Percentiles rank a stretch among this genome's conserved stretches.
phyloP scores from a whole-genome alignment of 2,888 invertebrate species.

The Drosophila longiperda region DNA sequence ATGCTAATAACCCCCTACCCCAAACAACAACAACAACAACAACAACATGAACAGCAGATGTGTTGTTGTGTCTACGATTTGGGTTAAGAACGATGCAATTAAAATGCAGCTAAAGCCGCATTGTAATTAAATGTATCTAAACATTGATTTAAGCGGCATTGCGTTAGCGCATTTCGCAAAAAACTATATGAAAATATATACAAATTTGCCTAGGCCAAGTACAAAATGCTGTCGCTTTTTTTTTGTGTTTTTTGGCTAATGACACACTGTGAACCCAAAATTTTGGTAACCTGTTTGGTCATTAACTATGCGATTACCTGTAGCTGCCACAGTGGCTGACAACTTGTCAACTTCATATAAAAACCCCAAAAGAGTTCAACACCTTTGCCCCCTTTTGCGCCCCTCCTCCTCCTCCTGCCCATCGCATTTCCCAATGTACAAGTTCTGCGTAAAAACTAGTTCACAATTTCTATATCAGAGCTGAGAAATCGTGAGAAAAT shows the following conservation, averaged over 20 bases:
- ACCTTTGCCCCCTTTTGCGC: constrained; percentile 49
- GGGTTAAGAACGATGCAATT: constrained; percentile 83
- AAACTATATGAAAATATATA: constrained; percentile 31
- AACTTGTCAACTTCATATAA: constrained; percentile 58
- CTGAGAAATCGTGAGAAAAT: constrained; percentile 80
- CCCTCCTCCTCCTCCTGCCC: constrained; percentile 5
- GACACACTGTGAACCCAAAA: constrained; percentile 45
- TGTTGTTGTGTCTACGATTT: constrained; percentile 68
- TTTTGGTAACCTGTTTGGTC: constrained; percentile 65
- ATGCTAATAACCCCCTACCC: constrained; percentile 69
- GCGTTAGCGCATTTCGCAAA: constrained; percentile 45
- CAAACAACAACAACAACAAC: constrained; percentile 3
- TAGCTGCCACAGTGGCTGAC: constrained; percentile 29
- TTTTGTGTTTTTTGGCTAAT: constrained; percentile 36
- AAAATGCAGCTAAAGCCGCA: constrained; percentile 65
- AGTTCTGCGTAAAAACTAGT: constrained; percentile 77
- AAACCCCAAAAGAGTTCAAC: constrained; percentile 71
- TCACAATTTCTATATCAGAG: constrained; percentile 54
- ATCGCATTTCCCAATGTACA: constrained; percentile 62
- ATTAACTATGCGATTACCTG: constrained; percentile 54
- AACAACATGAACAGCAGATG: constrained; percentile 40
- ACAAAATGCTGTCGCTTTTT: constrained; percentile 13
- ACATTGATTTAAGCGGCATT: constrained; percentile 67
- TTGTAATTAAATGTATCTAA: constrained; percentile 80
- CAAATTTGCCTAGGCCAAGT: constrained; percentile 52